Evolutionary conservation across 2,888 invertebrate genomes (phyloP).

Genomic region (Odiellus spinosus): DNA sequence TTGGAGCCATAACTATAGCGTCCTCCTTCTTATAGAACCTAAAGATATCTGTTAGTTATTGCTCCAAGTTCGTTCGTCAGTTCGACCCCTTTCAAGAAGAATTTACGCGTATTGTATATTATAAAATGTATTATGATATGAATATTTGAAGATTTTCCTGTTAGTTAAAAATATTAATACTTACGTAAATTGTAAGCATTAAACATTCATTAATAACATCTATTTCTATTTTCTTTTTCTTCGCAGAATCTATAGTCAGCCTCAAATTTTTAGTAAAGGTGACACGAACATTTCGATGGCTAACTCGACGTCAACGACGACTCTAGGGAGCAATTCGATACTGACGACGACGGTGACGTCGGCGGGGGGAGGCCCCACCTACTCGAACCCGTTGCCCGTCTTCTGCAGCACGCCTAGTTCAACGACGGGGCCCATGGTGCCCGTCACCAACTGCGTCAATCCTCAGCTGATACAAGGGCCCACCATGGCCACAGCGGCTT

Average conservation of each 20-base stretch:
- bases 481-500: conserved; percentile 12
- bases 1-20: too few relatives aligned
- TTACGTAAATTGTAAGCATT: too few relatives aligned
- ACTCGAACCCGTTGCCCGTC: conserved; percentile 19
- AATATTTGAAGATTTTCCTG: too few relatives aligned
- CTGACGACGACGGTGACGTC: conserved; percentile 4
- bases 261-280: conserved; percentile 7
- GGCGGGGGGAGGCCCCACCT: conserved; percentile 13
- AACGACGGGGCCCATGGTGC: conserved; percentile 21
- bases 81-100: too few relatives aligned
- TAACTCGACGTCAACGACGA: conserved; percentile 1
- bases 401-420: conserved; percentile 18
- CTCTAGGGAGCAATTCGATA: conserved; percentile 1
- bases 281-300: neutral
- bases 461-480: conserved; percentile 19
- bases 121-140: too few relatives aligned
- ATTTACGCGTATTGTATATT: too few relatives aligned
- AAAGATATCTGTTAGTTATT: too few relatives aligned
- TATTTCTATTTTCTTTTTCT: neutral
- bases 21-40: too few relatives aligned
- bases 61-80: too few relatives aligned
- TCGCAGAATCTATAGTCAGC: conserved; percentile 18
- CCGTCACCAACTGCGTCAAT: conserved; percentile 19
- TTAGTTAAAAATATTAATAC: too few relatives aligned
- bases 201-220: too few relatives aligned